Conservation (phyloP, 2,113 vertebrate species). For the Toxotes jaculatrix region DNA sequence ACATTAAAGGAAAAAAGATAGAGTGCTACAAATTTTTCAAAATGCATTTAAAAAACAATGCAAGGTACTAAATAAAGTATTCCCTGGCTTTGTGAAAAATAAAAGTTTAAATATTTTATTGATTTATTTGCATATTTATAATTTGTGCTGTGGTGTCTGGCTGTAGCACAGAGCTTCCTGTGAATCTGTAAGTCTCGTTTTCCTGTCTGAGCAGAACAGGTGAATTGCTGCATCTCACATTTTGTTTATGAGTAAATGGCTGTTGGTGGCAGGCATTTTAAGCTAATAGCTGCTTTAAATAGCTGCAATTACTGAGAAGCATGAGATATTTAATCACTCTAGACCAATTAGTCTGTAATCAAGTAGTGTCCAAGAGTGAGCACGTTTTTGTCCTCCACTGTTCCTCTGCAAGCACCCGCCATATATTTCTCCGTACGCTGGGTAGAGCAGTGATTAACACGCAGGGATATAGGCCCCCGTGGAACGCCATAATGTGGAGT, state of each 20-base stretch:
- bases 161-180: constrained; percentile 9
- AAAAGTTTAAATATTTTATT: constrained; percentile 8
- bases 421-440: constrained; percentile 79
- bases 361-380: constrained; percentile 95
- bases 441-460: constrained; percentile 83
- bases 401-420: constrained; percentile 88
- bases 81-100: constrained; percentile 8
- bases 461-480: constrained; percentile 80
- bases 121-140: not conserved
- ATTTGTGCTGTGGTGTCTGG: not conserved
- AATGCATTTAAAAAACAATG: constrained; percentile 14
- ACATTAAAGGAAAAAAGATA: not conserved
- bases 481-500: constrained; percentile 81
- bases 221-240: constrained; percentile 75
- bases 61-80: not conserved
- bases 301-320: constrained; percentile 99
- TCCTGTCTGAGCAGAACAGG: constrained; percentile 50
- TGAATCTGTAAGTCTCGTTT: constrained; percentile 37
- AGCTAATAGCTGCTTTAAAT: constrained; percentile 95
- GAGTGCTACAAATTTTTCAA: constrained; percentile 10
- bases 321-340: constrained; percentile 99
- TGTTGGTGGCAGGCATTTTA: constrained; percentile 90
- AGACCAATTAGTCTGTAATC: constrained; percentile 99
- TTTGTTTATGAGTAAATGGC: constrained; percentile 86
- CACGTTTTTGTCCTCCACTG: constrained; percentile 91